phyloP scores from a whole-genome alignment of 2,888 invertebrate species.

The Creontiades dilutus region DNA sequence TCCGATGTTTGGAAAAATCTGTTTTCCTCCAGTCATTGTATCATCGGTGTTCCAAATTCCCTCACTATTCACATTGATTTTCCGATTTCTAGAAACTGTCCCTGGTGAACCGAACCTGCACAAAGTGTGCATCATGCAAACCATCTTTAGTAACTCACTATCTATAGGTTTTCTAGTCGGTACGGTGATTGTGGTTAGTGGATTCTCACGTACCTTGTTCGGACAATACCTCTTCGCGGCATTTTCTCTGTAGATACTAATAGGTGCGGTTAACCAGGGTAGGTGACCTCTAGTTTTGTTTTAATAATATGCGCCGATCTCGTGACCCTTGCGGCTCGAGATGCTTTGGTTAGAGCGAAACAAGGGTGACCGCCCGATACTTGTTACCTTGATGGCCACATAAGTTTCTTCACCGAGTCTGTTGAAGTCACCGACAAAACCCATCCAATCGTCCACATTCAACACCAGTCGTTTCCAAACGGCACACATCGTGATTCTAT shows the following conservation, averaged over 20 bases:
- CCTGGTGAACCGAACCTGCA: no score
- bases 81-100: no score
- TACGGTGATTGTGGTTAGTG: not conserved
- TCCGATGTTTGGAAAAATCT: no score
- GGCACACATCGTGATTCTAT: no score
- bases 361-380: not conserved
- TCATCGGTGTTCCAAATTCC: no score
- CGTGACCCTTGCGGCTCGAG: not conserved
- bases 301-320: slow-evolving; percentile 20
- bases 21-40: no score
- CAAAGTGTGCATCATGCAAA: no score
- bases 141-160: no score
- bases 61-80: no score
- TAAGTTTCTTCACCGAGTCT: not conserved
- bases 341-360: not conserved
- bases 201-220: not conserved
- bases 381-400: slow-evolving; percentile 3
- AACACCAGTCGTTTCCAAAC: no score
- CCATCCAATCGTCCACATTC: not conserved
- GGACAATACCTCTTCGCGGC: not conserved
- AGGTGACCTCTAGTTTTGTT: slow-evolving; percentile 14
- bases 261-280: slow-evolving; percentile 22
- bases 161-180: no score
- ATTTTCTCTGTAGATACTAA: not conserved
- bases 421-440: slow-evolving; percentile 1